phyloP scores from a whole-genome alignment of 2,113 vertebrate species.

The Tychaedon coryphoeus region DNA sequence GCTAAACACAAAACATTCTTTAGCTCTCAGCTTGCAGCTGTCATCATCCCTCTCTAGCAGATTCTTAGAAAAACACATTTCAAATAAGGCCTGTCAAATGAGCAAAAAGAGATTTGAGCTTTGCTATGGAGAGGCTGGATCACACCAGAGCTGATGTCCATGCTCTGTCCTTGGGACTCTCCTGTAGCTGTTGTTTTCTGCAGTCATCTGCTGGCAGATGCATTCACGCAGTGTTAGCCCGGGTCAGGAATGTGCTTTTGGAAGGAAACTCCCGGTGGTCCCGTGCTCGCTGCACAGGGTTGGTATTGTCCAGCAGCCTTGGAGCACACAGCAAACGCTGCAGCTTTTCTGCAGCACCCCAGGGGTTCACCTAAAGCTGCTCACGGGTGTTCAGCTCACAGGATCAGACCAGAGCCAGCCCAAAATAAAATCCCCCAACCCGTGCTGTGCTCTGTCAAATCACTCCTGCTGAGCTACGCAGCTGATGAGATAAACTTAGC shows the following conservation, averaged over 20 bases:
- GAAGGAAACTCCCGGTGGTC: neutral
- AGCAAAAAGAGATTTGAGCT: neutral
- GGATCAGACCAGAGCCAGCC: neutral
- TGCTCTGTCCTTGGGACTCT: neutral
- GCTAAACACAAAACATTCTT: neutral
- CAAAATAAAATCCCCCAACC: neutral
- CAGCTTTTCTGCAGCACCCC: neutral
- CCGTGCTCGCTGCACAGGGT: neutral
- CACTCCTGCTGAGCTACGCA: slow-evolving; percentile 3
- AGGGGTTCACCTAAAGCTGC: neutral
- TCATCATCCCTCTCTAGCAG: neutral
- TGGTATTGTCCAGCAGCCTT: neutral
- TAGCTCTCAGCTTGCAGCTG: neutral
- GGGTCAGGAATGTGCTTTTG: slow-evolving; percentile 11
- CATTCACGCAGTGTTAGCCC: neutral
- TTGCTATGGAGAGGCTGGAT: neutral
- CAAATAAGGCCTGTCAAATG: neutral
- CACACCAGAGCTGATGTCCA: neutral
- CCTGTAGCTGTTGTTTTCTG: neutral
- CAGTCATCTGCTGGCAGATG: neutral
- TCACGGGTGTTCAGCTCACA: neutral
- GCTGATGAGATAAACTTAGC: slow-evolving; percentile 45
- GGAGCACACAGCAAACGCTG: neutral
- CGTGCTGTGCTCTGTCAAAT: slow-evolving; percentile 6
- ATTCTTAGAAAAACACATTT: neutral